phyloP scores from a whole-genome alignment of 2,888 invertebrate species.

The Cheilosia grossa region DNA sequence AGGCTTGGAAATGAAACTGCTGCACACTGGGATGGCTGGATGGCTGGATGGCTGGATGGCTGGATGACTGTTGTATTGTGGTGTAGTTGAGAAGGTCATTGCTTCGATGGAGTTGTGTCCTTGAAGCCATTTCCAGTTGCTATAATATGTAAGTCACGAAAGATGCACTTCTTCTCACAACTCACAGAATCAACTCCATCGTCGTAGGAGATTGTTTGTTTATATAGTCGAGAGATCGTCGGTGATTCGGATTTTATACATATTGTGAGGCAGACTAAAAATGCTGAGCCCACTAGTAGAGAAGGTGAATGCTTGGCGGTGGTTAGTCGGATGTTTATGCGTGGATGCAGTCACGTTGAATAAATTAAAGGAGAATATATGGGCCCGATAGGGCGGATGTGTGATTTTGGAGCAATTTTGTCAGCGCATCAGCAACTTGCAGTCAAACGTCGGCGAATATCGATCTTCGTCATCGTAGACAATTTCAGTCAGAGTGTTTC shows the following conservation, averaged over 20 bases:
- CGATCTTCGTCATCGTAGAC: no score
- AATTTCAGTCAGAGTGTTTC: no score
- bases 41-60: not conserved
- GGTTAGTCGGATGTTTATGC: constrained; percentile 60
- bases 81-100: constrained; percentile 61
- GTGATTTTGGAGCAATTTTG: no score
- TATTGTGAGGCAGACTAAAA: constrained; percentile 28
- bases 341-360: constrained; percentile 60
- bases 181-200: constrained; percentile 32
- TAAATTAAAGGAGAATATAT: constrained; percentile 24
- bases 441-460: no score
- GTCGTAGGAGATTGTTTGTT: constrained; percentile 56
- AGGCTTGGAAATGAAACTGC: constrained; percentile 39
- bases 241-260: constrained; percentile 28
- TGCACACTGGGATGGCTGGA: constrained; percentile 3
- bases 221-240: constrained; percentile 50
- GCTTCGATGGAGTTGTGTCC: constrained; percentile 68
- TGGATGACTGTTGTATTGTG: constrained; percentile 17
- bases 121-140: constrained; percentile 66
- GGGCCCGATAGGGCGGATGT: no score
- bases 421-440: no score
- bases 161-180: constrained; percentile 53
- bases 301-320: not conserved
- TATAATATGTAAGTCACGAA: constrained; percentile 73
- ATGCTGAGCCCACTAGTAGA: constrained; percentile 42